These are phyloP conservation scores for Oreotrochilus melanogaster DNA, from an alignment of 2,113 vertebrate genomes.

Conservation along the genomic window DNA sequence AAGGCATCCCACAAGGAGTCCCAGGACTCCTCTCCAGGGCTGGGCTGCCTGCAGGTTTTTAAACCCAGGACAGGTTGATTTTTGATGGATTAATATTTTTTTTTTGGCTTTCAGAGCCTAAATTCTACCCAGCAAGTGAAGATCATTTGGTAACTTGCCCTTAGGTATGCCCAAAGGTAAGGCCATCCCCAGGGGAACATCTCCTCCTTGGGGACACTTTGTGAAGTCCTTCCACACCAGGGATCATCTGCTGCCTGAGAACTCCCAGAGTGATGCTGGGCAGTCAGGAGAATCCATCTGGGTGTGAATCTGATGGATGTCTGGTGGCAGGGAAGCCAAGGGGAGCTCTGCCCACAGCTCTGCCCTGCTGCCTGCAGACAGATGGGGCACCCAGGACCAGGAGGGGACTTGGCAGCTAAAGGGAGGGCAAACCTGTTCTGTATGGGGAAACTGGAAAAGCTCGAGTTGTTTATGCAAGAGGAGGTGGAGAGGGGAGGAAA, in stretches of 20 bases:
- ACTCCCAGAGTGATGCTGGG: neutral
- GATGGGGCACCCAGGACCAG: neutral
- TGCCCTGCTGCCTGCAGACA: too few relatives aligned
- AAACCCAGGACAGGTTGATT: neutral
- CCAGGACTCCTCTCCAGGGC: neutral
- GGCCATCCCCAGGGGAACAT: too few relatives aligned
- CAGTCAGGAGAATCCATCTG: neutral
- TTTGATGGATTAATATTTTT: neutral
- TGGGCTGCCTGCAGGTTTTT: neutral
- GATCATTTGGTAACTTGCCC: rapidly evolving
- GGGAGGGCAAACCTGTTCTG: neutral
- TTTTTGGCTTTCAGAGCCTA: neutral
- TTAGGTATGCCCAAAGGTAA: too few relatives aligned
- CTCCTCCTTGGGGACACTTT: neutral
- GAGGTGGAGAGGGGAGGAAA: neutral
- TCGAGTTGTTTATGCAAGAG: neutral
- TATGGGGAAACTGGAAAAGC: too few relatives aligned
- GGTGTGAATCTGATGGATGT: neutral
- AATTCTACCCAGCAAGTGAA: rapidly evolving
- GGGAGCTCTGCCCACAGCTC: rapidly evolving
- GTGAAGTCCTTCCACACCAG: neutral
- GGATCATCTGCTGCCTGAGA: neutral
- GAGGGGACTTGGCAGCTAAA: neutral
- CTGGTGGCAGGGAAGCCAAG: neutral
- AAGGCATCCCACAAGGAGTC: too few relatives aligned